phyloP scores from a whole-genome alignment of 2,797 vertebrate genomes.

The Scarus forsteni region DNA sequence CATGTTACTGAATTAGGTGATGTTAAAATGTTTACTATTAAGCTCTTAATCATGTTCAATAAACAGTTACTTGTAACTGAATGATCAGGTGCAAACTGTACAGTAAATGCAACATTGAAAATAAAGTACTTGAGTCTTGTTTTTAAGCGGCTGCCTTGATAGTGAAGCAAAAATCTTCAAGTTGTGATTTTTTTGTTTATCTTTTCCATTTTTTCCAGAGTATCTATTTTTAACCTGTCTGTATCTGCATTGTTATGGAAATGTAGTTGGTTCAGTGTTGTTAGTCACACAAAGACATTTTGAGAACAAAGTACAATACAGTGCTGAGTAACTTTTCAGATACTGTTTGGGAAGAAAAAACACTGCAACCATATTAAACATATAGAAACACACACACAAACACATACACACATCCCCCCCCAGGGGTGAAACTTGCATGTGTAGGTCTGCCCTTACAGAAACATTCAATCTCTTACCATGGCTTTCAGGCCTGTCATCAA shows the following conservation, averaged over 20 bases:
- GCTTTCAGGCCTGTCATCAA: conserved; percentile 78
- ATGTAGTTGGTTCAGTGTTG: conserved; percentile 43
- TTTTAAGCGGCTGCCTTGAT: too few relatives aligned
- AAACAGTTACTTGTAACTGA: too few relatives aligned
- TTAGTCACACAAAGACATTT: conserved; percentile 35
- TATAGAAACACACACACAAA: conserved; percentile 8
- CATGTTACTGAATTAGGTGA: too few relatives aligned
- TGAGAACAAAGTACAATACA: conserved; percentile 64
- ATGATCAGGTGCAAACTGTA: too few relatives aligned
- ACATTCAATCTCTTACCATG: conserved; percentile 72
- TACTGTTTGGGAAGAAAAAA: neutral
- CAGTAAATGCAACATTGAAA: too few relatives aligned
- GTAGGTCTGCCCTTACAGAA: conserved; percentile 55
- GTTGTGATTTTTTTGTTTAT: neutral
- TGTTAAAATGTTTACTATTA: too few relatives aligned
- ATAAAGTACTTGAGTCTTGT: too few relatives aligned
- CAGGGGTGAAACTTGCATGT: conserved; percentile 35
- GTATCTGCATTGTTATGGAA: conserved; percentile 45
- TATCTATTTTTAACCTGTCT: neutral
- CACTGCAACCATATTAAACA: neutral
- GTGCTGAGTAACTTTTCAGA: conserved; percentile 6
- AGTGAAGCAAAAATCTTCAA: neutral
- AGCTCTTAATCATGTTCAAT: too few relatives aligned
- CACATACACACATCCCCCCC: conserved; percentile 7
- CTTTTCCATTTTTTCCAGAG: neutral